Base-by-base conservation (phyloP, 2,888 invertebrate genomes). In the Rhyacophila evoluta region DNA sequence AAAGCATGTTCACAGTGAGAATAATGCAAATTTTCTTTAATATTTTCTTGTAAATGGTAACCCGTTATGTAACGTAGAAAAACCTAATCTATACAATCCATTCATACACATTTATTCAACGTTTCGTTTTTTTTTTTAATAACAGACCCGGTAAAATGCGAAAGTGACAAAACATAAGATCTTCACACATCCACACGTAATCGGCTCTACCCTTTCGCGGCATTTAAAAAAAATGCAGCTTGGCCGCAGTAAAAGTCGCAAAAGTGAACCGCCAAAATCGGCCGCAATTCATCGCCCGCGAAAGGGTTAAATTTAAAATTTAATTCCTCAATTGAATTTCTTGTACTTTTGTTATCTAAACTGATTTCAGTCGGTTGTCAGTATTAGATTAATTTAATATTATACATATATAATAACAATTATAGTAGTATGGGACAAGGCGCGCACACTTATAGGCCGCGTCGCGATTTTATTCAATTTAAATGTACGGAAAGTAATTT, bases 21-120 rank as follows among this genome's bases (percentile, higher is more conserved):
- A 78, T 70, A 76, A 72, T 67, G 70, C 80, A 41, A 75, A 77
- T 74, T 79, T 75, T 27, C 74, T 79, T 77, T 74, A 72, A n/a
- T 79, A 69, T 25, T 75, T 38, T 36, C 72, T 75, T 41, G 27
- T 75, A 71, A 75, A 74, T 81, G 81, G 81, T 80, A 81, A 81
- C 80, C 81, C 77, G 80, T 78, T 74, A 78, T 74, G 75, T 76
- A 81, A 78, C 73, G 78, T 80, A 81, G 36, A 79, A 79, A 81
- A 79, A 78, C 74, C 69, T 71, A 74, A 73, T 33, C 70, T 81
- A 75, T 77, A 37, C 71, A 41, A 15, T 5, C 25, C 55, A 68
- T 12, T 67, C 67, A 27, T 36, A 77, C 37, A 19, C 8, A 10
- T 55, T 19, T 55, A 38, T 67, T 69, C 36, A 10, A 70, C 36